Conservation (phyloP, 2,797 vertebrate genomes). For the Pipistrellus nathusii region DNA sequence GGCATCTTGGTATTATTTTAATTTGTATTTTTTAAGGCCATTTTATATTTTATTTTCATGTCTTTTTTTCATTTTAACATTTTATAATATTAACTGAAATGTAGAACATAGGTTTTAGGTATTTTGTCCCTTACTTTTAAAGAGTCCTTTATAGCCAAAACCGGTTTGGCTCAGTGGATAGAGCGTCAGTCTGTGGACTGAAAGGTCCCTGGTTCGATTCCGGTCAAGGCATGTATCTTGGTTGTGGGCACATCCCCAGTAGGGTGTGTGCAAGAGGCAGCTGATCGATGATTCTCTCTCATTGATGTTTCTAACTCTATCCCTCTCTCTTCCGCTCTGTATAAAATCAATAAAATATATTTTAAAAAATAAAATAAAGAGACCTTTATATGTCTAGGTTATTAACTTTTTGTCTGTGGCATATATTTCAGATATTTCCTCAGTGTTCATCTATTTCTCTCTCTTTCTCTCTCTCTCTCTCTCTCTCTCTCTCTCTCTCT, state of each 20-base stretch:
- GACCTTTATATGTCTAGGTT: not conserved
- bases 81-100: constrained; percentile 17
- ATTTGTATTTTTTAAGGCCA: constrained; percentile 42
- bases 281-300: no score
- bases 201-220: no score
- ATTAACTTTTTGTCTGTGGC: not conserved
- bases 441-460: not conserved
- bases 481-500: no score
- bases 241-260: no score
- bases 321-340: no score
- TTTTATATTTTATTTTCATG: constrained; percentile 46
- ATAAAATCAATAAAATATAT: no score
- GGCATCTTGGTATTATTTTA: not conserved
- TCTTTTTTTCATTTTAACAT: not conserved
- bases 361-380: not conserved
- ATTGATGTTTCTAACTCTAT: no score
- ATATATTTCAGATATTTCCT: constrained; percentile 24
- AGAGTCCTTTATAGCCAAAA: not conserved
- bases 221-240: no score
- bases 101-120: not conserved
- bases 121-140: constrained; percentile 13
- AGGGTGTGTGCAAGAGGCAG: no score
- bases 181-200: no score
- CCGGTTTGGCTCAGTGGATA: no score
- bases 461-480: not conserved